Evolutionary conservation across 2,888 invertebrate species (phyloP), one percentile per base, ranked within the genome.

Genomic region (Harpalus rufipes): DNA sequence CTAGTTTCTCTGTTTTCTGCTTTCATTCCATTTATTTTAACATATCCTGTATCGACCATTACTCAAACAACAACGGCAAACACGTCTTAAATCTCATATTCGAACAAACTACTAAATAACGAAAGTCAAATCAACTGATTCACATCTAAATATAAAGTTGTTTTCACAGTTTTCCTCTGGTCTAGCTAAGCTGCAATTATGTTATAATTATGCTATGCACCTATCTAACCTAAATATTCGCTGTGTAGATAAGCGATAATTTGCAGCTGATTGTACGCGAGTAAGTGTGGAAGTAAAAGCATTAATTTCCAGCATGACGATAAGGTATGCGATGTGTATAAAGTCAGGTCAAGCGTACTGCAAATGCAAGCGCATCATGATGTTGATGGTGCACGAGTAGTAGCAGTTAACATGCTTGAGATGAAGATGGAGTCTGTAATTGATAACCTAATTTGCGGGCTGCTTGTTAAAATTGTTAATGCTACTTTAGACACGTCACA

Each of bases 251-350:
- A 51, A 21, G 18, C 21, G 7, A 16, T 56, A 74, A 74, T 74
- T 74, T 74, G 16, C 44, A 74, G 18, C 21, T 72, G 72, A 72
- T 72, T 72, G 44, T 72, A 72, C 7, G 14, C 41, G 16, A 41
- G 72, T 72, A 72, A 72, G 74, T 74, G 74, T 74, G 44, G 44
- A 74, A 74, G 41, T 74, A 74, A 68, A 74, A 44, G 74, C 74
- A 74, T 74, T 51, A 74, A 56, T 74, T 51, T 74, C 16, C 74
- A 74, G 74, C 18, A 74, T 74, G 21, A 74, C 74, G 74, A 74
- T 74, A 74, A 74, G 51, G 74, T 44, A 74, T 74, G 74, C 74
- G 68, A 32, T n/a, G 63, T 63, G 63, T 72, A 51, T 74, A 16
- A 14, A 74, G 51, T 18, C 74, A 74, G 74, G 74, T 74, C 74